Percentiles rank a stretch among this genome's conserved stretches.
Conservation (phyloP, 64 coral and sea anemone genomes). For the Orbicella faveolata region DNA sequence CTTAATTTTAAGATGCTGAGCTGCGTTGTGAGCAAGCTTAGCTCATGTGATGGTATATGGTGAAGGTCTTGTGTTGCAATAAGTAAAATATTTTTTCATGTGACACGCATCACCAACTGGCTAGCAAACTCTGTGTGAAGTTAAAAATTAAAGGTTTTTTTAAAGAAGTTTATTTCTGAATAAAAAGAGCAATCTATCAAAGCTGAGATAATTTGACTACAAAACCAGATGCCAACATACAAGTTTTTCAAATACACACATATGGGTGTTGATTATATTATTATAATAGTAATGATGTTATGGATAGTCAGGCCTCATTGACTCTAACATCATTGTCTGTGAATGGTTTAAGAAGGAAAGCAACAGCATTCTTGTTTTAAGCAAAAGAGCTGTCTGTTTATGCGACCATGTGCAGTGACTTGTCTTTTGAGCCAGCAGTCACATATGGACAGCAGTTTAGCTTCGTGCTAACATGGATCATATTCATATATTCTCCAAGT, state of each 20-base stretch:
- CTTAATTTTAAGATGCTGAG: not conserved
- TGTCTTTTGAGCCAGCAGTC: not conserved
- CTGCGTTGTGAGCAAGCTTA: not conserved
- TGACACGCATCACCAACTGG: not conserved
- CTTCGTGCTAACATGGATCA: not conserved
- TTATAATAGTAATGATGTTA: too few species aligned
- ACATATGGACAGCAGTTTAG: not conserved
- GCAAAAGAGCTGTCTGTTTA: too few species aligned
- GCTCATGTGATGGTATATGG: not conserved
- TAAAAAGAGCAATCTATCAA: slow-evolving; percentile 20
- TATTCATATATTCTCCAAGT: not conserved
- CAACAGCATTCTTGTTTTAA: too few species aligned
- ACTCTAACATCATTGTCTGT: too few species aligned
- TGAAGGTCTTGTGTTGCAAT: not conserved
- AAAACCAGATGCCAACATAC: not conserved
- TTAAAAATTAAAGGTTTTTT: not conserved
- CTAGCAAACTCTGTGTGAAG: not conserved
- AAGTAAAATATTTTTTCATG: not conserved
- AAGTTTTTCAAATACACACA: not conserved
- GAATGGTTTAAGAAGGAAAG: too few species aligned
- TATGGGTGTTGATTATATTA: too few species aligned
- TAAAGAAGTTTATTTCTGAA: not conserved
- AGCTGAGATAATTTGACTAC: not conserved
- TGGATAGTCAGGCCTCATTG: too few species aligned
- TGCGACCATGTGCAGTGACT: not conserved